A percentile compares a stretch with the other conserved stretches of the same genome.
Evolutionary conservation across 2,888 invertebrate genomes (phyloP).

Genomic region (Drosophila formosana): DNA sequence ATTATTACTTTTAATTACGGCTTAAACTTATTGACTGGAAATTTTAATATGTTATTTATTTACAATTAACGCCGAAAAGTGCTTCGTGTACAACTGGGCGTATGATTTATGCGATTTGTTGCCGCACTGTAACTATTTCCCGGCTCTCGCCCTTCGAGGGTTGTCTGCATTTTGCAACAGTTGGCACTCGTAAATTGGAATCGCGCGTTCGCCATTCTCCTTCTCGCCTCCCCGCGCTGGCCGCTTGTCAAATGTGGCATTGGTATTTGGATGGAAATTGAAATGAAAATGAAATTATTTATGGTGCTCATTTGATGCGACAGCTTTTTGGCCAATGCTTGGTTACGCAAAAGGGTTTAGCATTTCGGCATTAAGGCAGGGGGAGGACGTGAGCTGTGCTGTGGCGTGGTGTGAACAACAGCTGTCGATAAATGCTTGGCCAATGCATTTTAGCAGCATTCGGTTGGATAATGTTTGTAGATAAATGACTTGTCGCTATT

Average conservation of each 20-base stretch:
- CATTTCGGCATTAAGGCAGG: not conserved
- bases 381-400: too few relatives aligned
- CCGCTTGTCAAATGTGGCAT: slow-evolving; percentile 58
- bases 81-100: slow-evolving; percentile 71
- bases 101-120: slow-evolving; percentile 74
- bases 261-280: slow-evolving; percentile 61
- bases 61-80: slow-evolving; percentile 73
- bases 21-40: slow-evolving; percentile 80
- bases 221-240: not conserved
- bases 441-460: slow-evolving; percentile 20
- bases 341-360: slow-evolving; percentile 29
- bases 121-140: slow-evolving; percentile 52
- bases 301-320: slow-evolving; percentile 74
- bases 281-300: slow-evolving; percentile 73
- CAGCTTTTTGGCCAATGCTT: slow-evolving; percentile 65
- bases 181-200: slow-evolving; percentile 61
- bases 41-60: slow-evolving; percentile 82
- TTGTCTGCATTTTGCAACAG: slow-evolving; percentile 67
- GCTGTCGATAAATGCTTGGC: slow-evolving; percentile 40
- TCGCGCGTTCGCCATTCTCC: slow-evolving; percentile 4
- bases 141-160: slow-evolving; percentile 1
- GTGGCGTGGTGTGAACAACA: slow-evolving; percentile 38
- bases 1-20: slow-evolving; percentile 80
- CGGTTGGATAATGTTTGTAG: not conserved
- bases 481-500: slow-evolving; percentile 25